Conservation (phyloP, 2,888 invertebrate genomes). For the Rhabditophanes sp. region DNA sequence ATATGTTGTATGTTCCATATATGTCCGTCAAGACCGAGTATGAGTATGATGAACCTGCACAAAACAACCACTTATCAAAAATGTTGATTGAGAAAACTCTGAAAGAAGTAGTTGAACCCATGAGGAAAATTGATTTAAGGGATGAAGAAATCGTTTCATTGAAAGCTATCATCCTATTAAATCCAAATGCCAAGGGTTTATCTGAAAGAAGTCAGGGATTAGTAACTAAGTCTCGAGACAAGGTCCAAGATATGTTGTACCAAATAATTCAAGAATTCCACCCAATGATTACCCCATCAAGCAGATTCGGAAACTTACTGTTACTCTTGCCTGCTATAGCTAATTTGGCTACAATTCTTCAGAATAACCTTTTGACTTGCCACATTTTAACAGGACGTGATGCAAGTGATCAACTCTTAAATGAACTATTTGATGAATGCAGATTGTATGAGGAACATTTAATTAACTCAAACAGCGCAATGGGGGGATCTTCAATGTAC, state of each 20-base stretch:
- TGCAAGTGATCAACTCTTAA: conserved; percentile 19
- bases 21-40: neutral
- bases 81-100: conserved; percentile 39
- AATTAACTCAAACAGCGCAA: neutral
- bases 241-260: conserved; percentile 42
- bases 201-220: conserved; percentile 27
- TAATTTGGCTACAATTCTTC: neutral
- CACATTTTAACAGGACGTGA: conserved; percentile 32
- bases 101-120: conserved; percentile 37
- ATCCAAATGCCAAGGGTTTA: conserved; percentile 40
- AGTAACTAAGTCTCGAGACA: conserved; percentile 36
- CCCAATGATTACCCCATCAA: conserved; percentile 30
- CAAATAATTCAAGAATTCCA: conserved; percentile 41
- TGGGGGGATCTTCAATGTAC: conserved; percentile 17
- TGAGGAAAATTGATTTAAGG: conserved; percentile 33
- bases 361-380: conserved; percentile 2
- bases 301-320: conserved; percentile 38
- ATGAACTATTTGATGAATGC: conserved; percentile 10
- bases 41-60: no score
- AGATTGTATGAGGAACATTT: conserved; percentile 8
- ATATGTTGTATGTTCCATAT: neutral
- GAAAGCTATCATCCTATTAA: conserved; percentile 40
- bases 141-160: conserved; percentile 42
- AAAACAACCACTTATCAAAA: conserved; percentile 41
- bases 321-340: conserved; percentile 39